Evolutionary conservation across 1,140 invertebrate genomes (phyloP), one percentile per base, ranked within the genome.

Genomic region (Panulirus ornatus): DNA sequence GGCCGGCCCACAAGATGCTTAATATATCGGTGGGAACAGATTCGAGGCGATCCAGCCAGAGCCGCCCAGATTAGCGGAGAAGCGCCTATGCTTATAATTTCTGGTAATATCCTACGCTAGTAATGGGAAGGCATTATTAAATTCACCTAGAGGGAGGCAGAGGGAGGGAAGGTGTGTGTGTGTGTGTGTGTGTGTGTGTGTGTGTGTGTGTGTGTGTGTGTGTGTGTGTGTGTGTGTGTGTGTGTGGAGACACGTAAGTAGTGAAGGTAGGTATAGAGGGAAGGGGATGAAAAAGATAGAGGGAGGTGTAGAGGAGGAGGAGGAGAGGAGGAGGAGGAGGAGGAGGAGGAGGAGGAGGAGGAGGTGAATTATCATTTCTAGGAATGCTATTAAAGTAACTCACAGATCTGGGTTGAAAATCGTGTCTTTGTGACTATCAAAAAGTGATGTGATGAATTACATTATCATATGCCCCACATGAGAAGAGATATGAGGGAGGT

Each of bases 171-270:
- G 36, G 75, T 83, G 81, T 83, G 11, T 83, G 81, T 83, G 47
- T 83, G 34, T 83, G 81, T 83, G 34, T 83, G 81, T 83, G 81
- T 83, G 58, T 84, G 54, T 84, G 81, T 84, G 81, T 70, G 54
- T 84, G 81, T 84, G 14, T 84, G 81, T 84, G 51, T 84, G 58
- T 84, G 81, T 84, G 81, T 84, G 79, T 70, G 82, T 84, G 82
- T 70, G 82, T 66, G 79, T 40, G 82, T 84, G 82, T 84, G 54
- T 70, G 79, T 84, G 82, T 84, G 58, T 84, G 54, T 42, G 58
- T 70, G 58, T 84, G 34, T 30, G 54, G 6, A 42, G 14, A 42
- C 27, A 34, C 27, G 44, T 54, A 1, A 27, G 79, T 63, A 40
- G 22, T n/a, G 44, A 47, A 47, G 44, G 8, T 47, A 47, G 44